phyloP scores from a whole-genome alignment of 2,113 vertebrate genomes.

The Calcarius ornatus region DNA sequence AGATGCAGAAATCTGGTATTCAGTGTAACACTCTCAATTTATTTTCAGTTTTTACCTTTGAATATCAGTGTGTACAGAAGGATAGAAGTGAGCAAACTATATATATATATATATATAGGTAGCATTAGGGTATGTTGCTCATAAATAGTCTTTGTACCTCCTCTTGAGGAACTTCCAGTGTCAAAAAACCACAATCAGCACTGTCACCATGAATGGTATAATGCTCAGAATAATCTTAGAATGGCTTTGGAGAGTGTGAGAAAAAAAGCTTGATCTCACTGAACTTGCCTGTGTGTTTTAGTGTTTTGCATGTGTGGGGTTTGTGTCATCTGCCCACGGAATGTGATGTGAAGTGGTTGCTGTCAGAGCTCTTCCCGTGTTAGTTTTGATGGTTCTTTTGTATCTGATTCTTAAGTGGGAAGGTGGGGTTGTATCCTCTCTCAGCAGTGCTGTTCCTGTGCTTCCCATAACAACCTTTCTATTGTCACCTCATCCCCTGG shows the following conservation, averaged over 20 bases:
- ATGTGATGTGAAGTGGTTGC: not conserved
- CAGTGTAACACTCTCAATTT: not conserved
- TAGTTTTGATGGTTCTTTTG: not conserved
- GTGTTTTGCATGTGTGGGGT: not conserved
- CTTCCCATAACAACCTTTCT: not conserved
- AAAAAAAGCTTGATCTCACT: not conserved
- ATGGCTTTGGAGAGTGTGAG: not conserved
- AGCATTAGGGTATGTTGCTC: not conserved
- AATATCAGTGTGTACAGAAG: not conserved
- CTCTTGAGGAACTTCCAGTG: not conserved
- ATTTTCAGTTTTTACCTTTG: not conserved
- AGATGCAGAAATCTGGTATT: not conserved
- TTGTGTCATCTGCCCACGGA: not conserved
- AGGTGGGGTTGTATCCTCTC: constrained; percentile 15
- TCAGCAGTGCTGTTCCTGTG: not conserved
- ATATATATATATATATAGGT: accelerated
- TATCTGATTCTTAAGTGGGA: not conserved
- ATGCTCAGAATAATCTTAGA: not conserved
- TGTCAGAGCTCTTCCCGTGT: not conserved
- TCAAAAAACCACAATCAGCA: not conserved
- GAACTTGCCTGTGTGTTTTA: not conserved
- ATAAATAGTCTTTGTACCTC: not conserved
- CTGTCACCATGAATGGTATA: not conserved
- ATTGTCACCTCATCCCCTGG: not conserved
- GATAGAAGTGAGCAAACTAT: not conserved